Evolutionary conservation across 1,140 invertebrate species (phyloP).

Genomic region (Aphidius gifuensis): DNA sequence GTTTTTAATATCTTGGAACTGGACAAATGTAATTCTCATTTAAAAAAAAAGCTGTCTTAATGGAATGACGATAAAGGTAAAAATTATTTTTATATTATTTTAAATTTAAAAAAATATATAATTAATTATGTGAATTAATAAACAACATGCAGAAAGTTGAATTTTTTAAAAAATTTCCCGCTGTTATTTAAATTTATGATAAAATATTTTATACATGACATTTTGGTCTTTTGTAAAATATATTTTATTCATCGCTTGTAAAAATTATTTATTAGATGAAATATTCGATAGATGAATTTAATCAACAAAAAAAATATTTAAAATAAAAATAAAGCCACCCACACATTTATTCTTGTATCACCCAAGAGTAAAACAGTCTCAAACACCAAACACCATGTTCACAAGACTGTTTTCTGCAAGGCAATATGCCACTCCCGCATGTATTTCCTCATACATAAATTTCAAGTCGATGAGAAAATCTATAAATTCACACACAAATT

Average conservation of each 20-base stretch:
- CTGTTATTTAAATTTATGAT: too few species aligned
- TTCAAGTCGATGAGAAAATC: slow-evolving; percentile 19
- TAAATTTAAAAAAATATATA: background rate
- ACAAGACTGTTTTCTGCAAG: slow-evolving; percentile 15
- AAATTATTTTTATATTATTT: slow-evolving; percentile 20
- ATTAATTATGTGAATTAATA: background rate
- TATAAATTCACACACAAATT: too few species aligned
- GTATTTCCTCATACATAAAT: slow-evolving; percentile 45
- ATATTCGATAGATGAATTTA: background rate
- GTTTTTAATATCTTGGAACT: too few species aligned
- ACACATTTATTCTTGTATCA: slow-evolving; percentile 41
- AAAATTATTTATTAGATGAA: too few species aligned
- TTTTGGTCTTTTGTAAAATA: too few species aligned
- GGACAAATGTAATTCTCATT: too few species aligned
- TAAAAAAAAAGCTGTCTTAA: slow-evolving; percentile 10
- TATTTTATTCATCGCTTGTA: too few species aligned
- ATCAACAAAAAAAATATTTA: slow-evolving; percentile 7
- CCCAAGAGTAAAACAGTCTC: too few species aligned
- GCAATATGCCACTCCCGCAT: slow-evolving; percentile 7
- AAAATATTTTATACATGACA: too few species aligned
- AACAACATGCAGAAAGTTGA: background rate
- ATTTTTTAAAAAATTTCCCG: too few species aligned
- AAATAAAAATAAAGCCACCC: slow-evolving; percentile 31
- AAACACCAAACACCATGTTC: slow-evolving; percentile 27
- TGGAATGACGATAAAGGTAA: slow-evolving; percentile 55